Base-by-base conservation (phyloP, 2,888 invertebrate species). In the Mactromeris polynyma region DNA sequence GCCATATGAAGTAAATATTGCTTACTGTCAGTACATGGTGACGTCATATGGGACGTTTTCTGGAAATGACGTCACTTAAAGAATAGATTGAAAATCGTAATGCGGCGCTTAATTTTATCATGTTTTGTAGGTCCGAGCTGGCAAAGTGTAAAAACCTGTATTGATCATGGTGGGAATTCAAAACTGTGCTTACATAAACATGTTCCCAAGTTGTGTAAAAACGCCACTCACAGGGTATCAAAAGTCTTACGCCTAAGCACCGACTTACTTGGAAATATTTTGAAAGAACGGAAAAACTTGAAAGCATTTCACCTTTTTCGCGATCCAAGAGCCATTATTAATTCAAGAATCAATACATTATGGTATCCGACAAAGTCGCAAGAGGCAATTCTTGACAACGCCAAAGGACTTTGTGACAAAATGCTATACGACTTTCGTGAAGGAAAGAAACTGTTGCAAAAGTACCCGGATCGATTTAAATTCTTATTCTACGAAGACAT, bases 401-500 rank as follows among this genome's bases (percentile, higher is more conserved):
- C 89, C n/a, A 38, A 83, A 40, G 33, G 79, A 31, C 46, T 87
- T 21, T 87, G 87, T 73, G 33, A 79, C 6, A 83, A 46, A 42
- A 87, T 87, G 87, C 40, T 86, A 7, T 36, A 51, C 64, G 89
- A 89, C 51, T 87, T 84, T 9, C 19, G 58, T 21, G 81, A 86
- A 33, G 89, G 87, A 0, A n/a, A 64, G 38, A 73, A 79, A 42
- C n/a, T 89, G n/a, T 46, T 81, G 38, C 6, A 58, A 33, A 26
- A n/a, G 36, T 89, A 84, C 46, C 83, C 81, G 17, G 81, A 87
- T 17, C 51, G 85, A 31, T 87, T 89, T 46, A 84, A 51, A 33
- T 87, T 89, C 58, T 38, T 89, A 11, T 87, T 77, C 26, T 87
- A 89, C 36, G 89, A 89, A 87, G 89, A 87, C 33, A 64, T 89